Evolutionary conservation across 2,888 invertebrate species (phyloP).

Genomic region (Dione juno): DNA sequence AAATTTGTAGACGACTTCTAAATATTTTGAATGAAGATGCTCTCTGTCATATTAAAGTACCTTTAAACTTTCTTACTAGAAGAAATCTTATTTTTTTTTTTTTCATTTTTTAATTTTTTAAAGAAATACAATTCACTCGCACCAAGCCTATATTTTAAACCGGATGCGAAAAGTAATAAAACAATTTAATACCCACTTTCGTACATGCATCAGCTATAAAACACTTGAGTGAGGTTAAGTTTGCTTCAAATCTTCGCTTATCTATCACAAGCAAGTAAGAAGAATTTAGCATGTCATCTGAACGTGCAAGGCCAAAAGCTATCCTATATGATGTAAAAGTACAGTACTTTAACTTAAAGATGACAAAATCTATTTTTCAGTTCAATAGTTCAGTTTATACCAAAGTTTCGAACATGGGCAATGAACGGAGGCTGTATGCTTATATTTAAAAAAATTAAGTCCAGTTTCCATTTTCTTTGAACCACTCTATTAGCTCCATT

Average conservation of each 20-base stretch:
- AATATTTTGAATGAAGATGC: too few relatives aligned
- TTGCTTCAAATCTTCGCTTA: constrained; percentile 33
- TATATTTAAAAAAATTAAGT: too few relatives aligned
- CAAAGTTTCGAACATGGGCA: too few relatives aligned
- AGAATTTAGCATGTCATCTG: neutral
- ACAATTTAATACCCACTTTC: constrained; percentile 65
- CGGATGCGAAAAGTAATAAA: constrained; percentile 60
- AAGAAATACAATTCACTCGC: neutral
- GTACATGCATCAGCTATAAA: constrained; percentile 49
- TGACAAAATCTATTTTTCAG: too few relatives aligned
- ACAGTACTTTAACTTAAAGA: too few relatives aligned
- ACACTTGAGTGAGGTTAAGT: constrained; percentile 36
- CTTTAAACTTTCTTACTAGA: too few relatives aligned
- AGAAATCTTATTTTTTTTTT: neutral
- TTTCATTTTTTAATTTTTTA: neutral
- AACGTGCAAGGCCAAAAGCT: neutral
- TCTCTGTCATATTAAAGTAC: too few relatives aligned
- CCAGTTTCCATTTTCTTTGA: neutral
- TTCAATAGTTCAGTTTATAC: too few relatives aligned
- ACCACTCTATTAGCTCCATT: constrained; percentile 11
- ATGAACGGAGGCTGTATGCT: too few relatives aligned
- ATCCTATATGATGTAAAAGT: too few relatives aligned
- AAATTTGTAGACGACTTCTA: too few relatives aligned
- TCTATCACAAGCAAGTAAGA: neutral
- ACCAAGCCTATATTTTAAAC: constrained; percentile 31